Base-by-base conservation (phyloP, 2,113 vertebrate species). In the Lucifuga dentata region DNA sequence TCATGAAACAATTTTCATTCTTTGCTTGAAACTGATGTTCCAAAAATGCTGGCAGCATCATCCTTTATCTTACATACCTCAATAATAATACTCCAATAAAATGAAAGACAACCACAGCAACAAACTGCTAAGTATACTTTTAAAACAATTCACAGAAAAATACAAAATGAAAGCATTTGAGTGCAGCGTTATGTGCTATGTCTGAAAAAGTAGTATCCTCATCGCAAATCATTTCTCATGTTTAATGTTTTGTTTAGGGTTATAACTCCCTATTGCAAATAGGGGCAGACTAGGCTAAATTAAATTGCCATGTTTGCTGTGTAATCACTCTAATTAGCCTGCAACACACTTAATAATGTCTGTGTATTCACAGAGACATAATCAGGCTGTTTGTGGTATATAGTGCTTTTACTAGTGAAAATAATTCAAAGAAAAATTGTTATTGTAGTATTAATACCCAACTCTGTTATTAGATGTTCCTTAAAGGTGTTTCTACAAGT, bases 341-440 rank as follows among this genome's bases (percentile, higher is more conserved):
- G 62, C 26, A 71, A 70, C 52, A 55, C 33, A 68, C 43, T 29
- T n/a, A n/a, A n/a, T n/a, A n/a, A n/a, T n/a, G n/a, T n/a, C n/a
- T n/a, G n/a, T n/a, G n/a, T n/a, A 58, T 46, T 76, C 56, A 60
- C 59, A 50, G 43, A 63, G 60, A 73, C 41, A 38, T 53, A 26
- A 78, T 63, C 45, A 60, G 57, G 46, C 17, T 68, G 71, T 78
- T 84, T 81, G 76, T 84, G 68, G 64, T 55, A 68, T 56, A n/a
- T 24, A 52, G 17, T 20, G 19, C 19, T 76, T 76, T 15, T 51
- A 50, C 43, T 63, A 72, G 43, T 13, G 11, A 51, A 55, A 60
- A 53, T 46, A 61, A 70, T 73, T 77, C 39, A 41, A 62, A 8
- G 40, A 11, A 7, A 67, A 79, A 71, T 29, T 72, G 56, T 62